Percentiles rank a stretch among this genome's conserved stretches.
Conservation (phyloP, 2,888 invertebrate species). For the Acleris laterana region DNA sequence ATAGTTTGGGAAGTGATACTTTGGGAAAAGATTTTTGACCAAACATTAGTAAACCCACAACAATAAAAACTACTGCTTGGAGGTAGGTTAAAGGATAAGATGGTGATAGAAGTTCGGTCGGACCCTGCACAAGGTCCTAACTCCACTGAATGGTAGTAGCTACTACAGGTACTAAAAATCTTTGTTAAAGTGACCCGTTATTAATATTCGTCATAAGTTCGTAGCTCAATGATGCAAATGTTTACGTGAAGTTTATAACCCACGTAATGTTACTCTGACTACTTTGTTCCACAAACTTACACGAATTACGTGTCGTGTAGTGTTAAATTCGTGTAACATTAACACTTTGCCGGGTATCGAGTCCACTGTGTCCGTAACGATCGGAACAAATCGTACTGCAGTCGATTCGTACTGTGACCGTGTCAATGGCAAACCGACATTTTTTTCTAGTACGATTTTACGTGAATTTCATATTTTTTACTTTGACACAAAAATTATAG, state of each 20-base stretch:
- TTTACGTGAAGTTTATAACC: background rate
- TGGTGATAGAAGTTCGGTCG: no score
- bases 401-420: constrained; percentile 42
- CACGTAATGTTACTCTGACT: background rate
- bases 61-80: no score
- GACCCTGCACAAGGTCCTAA: no score
- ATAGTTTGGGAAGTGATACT: no score
- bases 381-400: constrained; percentile 51
- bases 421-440: constrained; percentile 52
- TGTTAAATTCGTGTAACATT: constrained; percentile 4
- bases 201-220: no score
- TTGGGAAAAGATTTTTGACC: no score
- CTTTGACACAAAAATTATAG: background rate
- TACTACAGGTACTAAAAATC: no score
- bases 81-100: no score
- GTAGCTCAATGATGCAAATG: no score
- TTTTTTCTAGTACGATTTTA: constrained; percentile 39
- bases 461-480: constrained; percentile 2
- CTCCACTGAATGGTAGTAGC: no score
- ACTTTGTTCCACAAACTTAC: background rate
- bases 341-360: constrained; percentile 12
- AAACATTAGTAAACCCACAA: no score
- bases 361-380: constrained; percentile 44
- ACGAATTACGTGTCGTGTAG: constrained; percentile 2
- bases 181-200: no score